Evolutionary conservation across 2,888 invertebrate species (phyloP).

Genomic region (Ctena decussata): DNA sequence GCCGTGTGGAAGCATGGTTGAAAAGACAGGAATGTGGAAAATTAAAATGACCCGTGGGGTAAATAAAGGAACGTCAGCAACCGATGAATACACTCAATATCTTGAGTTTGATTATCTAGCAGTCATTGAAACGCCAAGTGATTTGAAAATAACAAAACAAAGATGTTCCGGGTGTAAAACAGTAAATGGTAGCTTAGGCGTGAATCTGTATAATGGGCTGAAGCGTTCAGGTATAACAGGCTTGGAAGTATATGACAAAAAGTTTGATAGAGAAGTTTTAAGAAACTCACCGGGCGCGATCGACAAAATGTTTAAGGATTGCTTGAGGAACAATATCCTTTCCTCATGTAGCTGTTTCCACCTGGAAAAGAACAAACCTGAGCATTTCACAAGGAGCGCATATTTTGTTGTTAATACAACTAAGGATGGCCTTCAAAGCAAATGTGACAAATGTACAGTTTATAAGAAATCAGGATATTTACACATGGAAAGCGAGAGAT

Average conservation of each 20-base stretch:
- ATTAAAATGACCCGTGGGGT: neutral
- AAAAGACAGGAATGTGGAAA: neutral
- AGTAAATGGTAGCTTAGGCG: neutral
- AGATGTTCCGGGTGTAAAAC: neutral
- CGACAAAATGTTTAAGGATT: neutral
- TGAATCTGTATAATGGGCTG: neutral
- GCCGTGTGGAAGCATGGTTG: neutral
- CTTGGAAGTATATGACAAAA: neutral
- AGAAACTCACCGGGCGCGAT: neutral
- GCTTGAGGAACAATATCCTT: neutral
- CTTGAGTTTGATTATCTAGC: neutral
- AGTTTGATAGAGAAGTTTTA: neutral
- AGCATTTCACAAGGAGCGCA: neutral
- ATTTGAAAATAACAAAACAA: neutral
- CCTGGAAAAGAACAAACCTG: neutral
- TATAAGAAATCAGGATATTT: neutral
- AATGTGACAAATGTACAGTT: neutral
- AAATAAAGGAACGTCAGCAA: neutral
- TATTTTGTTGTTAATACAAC: neutral
- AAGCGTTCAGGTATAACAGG: neutral
- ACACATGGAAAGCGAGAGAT: neutral
- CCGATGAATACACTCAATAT: neutral
- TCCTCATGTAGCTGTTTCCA: neutral
- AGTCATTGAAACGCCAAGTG: neutral
- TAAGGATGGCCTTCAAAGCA: neutral